Evolutionary conservation across 1,140 invertebrate genomes (phyloP), one percentile per base, ranked within the genome.

Genomic region (Anadara kagoshimensis): DNA sequence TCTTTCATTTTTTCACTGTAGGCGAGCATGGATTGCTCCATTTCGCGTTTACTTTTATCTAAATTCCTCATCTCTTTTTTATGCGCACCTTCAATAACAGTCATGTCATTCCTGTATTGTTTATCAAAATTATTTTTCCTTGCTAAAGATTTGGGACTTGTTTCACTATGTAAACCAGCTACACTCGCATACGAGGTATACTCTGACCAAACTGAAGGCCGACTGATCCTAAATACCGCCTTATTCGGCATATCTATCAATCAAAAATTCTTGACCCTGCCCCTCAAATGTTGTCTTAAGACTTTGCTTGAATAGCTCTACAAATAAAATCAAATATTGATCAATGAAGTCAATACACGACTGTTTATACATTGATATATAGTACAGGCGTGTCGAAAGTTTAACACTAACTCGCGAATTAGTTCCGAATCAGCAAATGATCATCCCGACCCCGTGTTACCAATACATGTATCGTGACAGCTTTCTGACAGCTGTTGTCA

Each of bases 1-100:
- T 72, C 41, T 12, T 63, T 66, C 59, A 76, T 57, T 56, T 62
- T 62, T 43, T 72, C 69, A n/a, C 58, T 72, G 49, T 76, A 76
- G 1, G 58, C 75, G 12, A 76, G 18, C 75, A 76, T 76, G 53
- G 75, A 76, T 2, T 69, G 61, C 22, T 69, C 43, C 11, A 69
- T 53, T 5, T 69, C 47, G 22, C 43, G 22, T 5, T 53, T 49
- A 24, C 43, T 47, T 59, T 59, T 69, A 8, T 49, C 59, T 16
- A 69, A 36, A 12, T 59, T 26, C 44, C 53, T 57, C 10, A 62
- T n/a, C 16, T 69, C 58, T 43, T 69, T 69, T 22, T 47, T 49
- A 43, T 69, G 54, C 67, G 61, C 62, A 20, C 62, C 51, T 44
- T 69, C 45, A 16, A 69, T 56, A 10, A 53, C 47, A 61, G 45